These are phyloP conservation scores for Chironomus riparius DNA, from an alignment of 2,888 invertebrate species.

Conservation along the genomic window DNA sequence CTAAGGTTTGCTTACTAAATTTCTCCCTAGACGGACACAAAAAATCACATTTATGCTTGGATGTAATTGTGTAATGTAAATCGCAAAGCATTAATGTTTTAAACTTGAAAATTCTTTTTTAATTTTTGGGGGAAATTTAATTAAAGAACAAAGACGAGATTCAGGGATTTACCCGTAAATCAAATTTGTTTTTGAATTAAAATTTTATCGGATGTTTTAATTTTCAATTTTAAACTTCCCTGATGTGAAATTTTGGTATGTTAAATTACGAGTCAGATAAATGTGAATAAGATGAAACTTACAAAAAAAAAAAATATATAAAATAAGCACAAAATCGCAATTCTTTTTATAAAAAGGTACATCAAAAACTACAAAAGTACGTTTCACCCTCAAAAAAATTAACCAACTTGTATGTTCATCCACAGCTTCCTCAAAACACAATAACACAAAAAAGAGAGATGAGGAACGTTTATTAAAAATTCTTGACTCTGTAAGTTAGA, in stretches of 20 bases:
- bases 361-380: not conserved
- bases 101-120: not conserved
- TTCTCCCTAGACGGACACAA: not conserved
- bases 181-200: too few species aligned
- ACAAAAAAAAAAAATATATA: too few species aligned
- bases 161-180: too few species aligned
- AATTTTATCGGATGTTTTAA: too few species aligned
- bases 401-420: not conserved
- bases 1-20: not conserved
- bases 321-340: too few species aligned
- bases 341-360: too few species aligned
- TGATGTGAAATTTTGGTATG: too few species aligned
- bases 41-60: constrained; percentile 20
- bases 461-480: not conserved
- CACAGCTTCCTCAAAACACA: not conserved
- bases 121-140: too few species aligned
- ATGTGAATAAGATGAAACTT: too few species aligned
- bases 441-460: not conserved
- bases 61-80: constrained; percentile 13
- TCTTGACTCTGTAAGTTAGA: not conserved
- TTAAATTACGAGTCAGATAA: too few species aligned
- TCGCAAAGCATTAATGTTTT: not conserved
- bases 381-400: not conserved
- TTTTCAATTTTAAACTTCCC: too few species aligned
- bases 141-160: too few species aligned